Evolutionary conservation across 2,113 vertebrate genomes (phyloP).

Genomic region (Anhinga rufa): DNA sequence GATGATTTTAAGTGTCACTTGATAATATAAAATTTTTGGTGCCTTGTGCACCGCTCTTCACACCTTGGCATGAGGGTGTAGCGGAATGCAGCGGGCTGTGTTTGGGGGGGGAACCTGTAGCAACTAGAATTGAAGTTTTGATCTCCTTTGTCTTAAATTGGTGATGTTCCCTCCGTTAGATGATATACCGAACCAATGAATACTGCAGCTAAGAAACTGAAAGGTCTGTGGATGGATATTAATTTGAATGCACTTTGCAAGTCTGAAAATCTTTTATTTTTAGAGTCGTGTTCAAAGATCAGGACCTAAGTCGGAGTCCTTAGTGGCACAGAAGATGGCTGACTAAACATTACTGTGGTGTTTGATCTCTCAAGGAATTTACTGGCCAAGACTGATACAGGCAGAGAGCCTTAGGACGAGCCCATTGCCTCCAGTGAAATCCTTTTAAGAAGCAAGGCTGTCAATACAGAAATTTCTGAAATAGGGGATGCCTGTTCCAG

Average conservation of each 20-base stretch:
- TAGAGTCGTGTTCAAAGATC: background rate
- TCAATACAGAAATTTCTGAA: background rate
- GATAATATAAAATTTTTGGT: background rate
- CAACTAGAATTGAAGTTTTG: background rate
- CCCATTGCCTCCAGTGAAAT: background rate
- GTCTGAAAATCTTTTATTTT: background rate
- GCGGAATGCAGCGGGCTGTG: background rate
- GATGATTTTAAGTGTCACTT: background rate
- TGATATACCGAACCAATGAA: background rate
- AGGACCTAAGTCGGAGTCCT: background rate
- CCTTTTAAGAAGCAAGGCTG: background rate
- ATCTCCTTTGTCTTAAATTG: background rate
- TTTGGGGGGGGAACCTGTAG: background rate
- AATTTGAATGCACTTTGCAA: background rate
- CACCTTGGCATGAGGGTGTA: background rate
- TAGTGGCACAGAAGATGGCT: background rate
- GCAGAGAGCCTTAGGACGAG: background rate
- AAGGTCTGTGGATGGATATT: too few species aligned
- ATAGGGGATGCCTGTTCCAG: background rate
- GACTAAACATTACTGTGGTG: background rate
- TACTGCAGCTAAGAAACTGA: background rate
- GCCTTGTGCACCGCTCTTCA: background rate
- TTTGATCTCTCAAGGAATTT: background rate
- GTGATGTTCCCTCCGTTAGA: background rate
- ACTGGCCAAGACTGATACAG: too few species aligned